Evolutionary conservation across 2,797 vertebrate genomes (phyloP), one percentile per base, ranked within the genome.

Genomic region (Hipposideros larvatus): DNA sequence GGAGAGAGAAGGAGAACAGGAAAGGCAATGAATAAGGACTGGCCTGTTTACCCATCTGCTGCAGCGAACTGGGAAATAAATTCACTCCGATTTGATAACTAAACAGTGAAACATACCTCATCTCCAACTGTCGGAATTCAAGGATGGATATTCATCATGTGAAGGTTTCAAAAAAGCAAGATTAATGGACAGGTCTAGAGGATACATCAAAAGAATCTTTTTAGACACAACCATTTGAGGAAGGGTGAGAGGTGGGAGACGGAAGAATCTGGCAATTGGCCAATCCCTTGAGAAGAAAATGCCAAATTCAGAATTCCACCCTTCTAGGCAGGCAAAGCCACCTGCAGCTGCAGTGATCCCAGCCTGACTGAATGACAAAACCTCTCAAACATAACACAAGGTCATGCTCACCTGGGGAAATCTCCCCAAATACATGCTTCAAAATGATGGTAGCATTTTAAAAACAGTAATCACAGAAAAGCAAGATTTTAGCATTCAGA

Each of bases 131-230:
- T 61, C 2, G 1, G 87, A 89, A 95, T 95, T 87, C 65, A 75
- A 71, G 94, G 74, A 74, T 51, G 88, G 71, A 77, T 37, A 63
- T 82, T 95, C 91, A 91, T 96, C 96, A 91, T 59, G 19, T 22
- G 75, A 10, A 74, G 63, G 48, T 80, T 92, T 96, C 92, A 91
- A 87, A 92, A 95, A 43, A 79, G 87, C 51, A 96, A 96, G 97
- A 96, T 97, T 93, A 93, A 97, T 87, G 83, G 88, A 34, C 83
- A 94, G 80, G 46, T 83, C 87, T 95, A 91, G 75, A 77, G 86
- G 61, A 85, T 70, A 87, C 88, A 87, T 74, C 59, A 51, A 77
- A 96, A 95, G 78, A 94, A 82, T 96, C 90, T 92, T 96, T 77
- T 90, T 37, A 66, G 87, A 92, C 28, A 34, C 37, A 87, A 57